Percentiles rank a stretch among this genome's conserved stretches.
Conservation (phyloP, 2,113 vertebrate genomes). For the Mesitornis unicolor region DNA sequence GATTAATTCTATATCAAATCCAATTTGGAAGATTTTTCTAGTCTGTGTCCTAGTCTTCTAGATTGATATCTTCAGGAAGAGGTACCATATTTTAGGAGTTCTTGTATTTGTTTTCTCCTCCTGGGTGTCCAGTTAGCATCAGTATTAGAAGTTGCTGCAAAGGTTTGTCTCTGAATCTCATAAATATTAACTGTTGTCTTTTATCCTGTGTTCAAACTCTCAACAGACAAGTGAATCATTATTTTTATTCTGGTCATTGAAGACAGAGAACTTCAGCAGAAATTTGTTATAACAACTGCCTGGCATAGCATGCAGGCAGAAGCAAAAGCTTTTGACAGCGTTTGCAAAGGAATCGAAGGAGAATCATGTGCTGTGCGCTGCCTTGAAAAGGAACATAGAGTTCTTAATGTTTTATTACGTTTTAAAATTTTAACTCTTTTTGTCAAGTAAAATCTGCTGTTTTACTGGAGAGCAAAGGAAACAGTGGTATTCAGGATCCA, state of each 20-base stretch:
- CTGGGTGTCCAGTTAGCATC: not conserved
- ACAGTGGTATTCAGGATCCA: not conserved
- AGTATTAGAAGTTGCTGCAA: not conserved
- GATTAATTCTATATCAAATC: not conserved
- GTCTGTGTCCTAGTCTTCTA: not conserved
- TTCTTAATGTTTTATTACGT: not conserved
- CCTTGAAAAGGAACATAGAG: not conserved
- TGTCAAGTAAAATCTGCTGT: not conserved
- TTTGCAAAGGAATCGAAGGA: not conserved
- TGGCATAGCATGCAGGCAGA: not conserved
- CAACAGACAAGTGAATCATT: not conserved
- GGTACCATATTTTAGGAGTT: not conserved
- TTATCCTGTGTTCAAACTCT: not conserved
- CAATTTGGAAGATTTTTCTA: not conserved
- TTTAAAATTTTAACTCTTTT: not conserved
- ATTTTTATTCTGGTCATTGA: not conserved
- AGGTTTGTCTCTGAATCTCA: not conserved
- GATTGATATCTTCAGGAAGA: not conserved
- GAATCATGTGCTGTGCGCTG: not conserved
- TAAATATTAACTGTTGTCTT: not conserved
- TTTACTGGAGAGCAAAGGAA: not conserved
- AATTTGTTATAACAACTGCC: not conserved
- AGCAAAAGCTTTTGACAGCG: slow-evolving; percentile 18
- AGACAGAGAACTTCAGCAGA: not conserved
- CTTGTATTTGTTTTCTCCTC: not conserved